Evolutionary conservation across 2,888 invertebrate genomes (phyloP), one percentile per base, ranked within the genome.

Genomic region (Stratiomys singularior): DNA sequence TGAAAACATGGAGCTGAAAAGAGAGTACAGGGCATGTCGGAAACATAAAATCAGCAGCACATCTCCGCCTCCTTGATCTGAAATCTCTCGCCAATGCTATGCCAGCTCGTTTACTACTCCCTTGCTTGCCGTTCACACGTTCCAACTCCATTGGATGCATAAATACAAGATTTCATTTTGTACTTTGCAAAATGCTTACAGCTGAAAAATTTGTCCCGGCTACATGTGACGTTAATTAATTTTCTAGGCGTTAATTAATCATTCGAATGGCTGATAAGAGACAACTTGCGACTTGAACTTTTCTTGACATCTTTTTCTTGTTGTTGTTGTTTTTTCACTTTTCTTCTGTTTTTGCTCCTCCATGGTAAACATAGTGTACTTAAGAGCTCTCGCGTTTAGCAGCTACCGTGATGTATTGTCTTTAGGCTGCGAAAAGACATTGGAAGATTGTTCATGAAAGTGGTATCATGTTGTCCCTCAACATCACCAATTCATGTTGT

Each of bases 211-310:
- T 79, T 79, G 79, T 79, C 78, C 76, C 58, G 72, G 30, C 60
- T 77, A 78, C 78, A 78, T 78, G 79, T 74, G 79, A 74, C 79
- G 77, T 78, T 79, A 79, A 79, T 79, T 79, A 79, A 79, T 79
- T 79, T 79, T 74, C 78, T 78, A 67, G 77, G 76, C 69, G 77
- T 79, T 79, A 79, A 79, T 79, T 78, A 79, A 79, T 79, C 79
- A 79, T 79, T 79, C 78, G 74, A 79, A 78, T 67, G 78, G 56
- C 78, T 79, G 79, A 79, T 79, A 79, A 79, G 78, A 77, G 76
- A 74, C 44, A 69, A 47, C 67, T 67, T 67, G 67, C n/a, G 69
- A 63, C 76, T 78, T 79, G 79, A 79, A 78, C 79, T 79, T 77
- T 76, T 72, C 58, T 72, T 76, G 79, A 79, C 79, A 78, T 77